Evolutionary conservation across 35 echinoderm and acorn worm genomes (phyloP).

Genomic region (Ophiothrix spiculata): DNA sequence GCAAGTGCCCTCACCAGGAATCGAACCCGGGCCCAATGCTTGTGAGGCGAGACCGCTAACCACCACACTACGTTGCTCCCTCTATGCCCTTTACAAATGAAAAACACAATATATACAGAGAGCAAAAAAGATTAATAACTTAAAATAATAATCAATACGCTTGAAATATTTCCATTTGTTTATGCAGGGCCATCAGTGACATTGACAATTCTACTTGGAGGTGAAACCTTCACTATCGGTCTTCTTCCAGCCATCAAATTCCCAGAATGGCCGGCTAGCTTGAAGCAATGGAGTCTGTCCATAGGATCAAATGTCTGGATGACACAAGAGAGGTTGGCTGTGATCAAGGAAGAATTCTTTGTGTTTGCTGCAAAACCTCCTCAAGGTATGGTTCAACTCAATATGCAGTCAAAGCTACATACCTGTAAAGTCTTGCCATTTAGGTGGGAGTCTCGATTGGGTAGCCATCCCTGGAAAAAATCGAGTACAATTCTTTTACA

Average conservation of each 20-base stretch:
- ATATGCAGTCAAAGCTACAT: constrained; percentile 39
- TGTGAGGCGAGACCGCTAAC: no score
- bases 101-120: background rate
- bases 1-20: no score
- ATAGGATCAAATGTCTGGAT: constrained; percentile 24
- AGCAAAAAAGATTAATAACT: background rate
- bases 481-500: no score
- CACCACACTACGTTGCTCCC: no score
- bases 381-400: constrained; percentile 29
- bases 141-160: background rate
- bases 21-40: no score
- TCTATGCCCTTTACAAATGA: background rate
- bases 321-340: background rate
- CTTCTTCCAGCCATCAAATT: constrained; percentile 62
- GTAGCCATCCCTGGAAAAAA: no score
- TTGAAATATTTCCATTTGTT: background rate
- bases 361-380: constrained; percentile 40
- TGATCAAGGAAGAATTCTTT: constrained; percentile 8
- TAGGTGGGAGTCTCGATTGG: no score
- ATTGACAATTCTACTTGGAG: constrained; percentile 48
- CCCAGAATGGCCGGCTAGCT: constrained; percentile 43
- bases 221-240: constrained; percentile 52
- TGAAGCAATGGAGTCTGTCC: constrained; percentile 28
- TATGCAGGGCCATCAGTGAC: constrained; percentile 47
- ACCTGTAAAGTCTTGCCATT: constrained; percentile 20